Percentiles rank a stretch among this genome's conserved stretches.
Conservation (phyloP, 2,888 invertebrate species). For the Heterodera filipjevi region DNA sequence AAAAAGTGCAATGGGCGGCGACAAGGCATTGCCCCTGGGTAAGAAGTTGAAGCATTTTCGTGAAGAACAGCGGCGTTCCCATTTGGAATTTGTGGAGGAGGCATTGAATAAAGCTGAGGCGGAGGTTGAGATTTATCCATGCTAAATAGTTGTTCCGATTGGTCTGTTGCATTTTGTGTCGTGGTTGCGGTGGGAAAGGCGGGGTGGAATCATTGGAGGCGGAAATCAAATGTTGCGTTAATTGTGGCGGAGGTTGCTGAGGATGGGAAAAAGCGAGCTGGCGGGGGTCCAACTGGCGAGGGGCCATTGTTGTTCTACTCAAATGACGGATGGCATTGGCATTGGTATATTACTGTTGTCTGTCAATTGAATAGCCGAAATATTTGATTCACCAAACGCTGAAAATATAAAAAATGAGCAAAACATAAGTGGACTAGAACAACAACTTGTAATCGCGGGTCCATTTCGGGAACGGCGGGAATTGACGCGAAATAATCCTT, state of each 20-base stretch:
- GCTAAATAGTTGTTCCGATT: neutral
- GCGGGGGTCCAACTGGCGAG: constrained; percentile 18
- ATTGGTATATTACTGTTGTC: neutral
- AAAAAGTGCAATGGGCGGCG: constrained; percentile 15
- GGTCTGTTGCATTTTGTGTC: neutral
- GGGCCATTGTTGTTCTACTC: neutral
- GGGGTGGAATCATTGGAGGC: constrained; percentile 18
- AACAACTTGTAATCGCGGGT: constrained; percentile 33
- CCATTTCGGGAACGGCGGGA: constrained; percentile 18
- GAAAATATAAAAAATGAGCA: no score
- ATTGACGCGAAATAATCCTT: constrained; percentile 23
- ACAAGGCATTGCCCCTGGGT: neutral
- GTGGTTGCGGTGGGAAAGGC: constrained; percentile 23
- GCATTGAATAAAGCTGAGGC: constrained; percentile 6
- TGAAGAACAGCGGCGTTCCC: neutral
- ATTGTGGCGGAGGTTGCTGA: constrained; percentile 19
- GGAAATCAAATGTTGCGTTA: neutral
- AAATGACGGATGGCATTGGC: neutral
- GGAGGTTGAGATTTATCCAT: constrained; percentile 14
- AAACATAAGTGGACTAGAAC: no score
- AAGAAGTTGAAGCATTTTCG: neutral
- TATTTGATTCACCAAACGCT: constrained; percentile 19
- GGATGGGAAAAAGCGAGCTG: constrained; percentile 17
- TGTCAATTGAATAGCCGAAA: neutral
- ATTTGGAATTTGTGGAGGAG: neutral